Base-by-base conservation (phyloP, 1,140 invertebrate species). In the Amyelois transitella region DNA sequence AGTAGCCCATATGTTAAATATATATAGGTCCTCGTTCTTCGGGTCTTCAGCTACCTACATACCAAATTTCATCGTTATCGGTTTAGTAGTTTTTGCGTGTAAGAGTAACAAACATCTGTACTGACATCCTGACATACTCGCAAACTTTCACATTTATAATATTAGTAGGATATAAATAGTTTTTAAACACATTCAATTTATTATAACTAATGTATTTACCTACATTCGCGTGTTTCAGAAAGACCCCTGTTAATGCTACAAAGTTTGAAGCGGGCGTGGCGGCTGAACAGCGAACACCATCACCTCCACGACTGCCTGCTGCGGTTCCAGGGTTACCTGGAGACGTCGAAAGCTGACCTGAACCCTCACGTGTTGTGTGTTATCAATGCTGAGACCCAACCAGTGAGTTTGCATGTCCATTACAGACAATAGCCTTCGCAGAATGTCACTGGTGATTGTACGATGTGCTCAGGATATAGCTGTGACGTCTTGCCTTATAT, bases 161-260 rank as follows among this genome's bases (percentile, higher is more conserved):
- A n/a, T n/a, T n/a, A n/a, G n/a, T n/a, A n/a, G n/a, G n/a, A n/a
- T n/a, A n/a, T n/a, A n/a, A n/a, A n/a, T n/a, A n/a, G n/a, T n/a
- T 28, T 28, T 28, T 28, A 28, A 6, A 12, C 12, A 28, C 5
- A 6, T 6, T 28, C 5, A 12, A 6, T 6, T 28, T 28, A 5
- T 28, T 6, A n/a, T 3, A 6, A 12, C n/a, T 43, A 43, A n/a
- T 43, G 10, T 43, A 43, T 43, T 12, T 43, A 6, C 3, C n/a
- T 43, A 43, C 3, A 43, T 3, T 43, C 4, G 12, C 18, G 43
- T 18, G 10, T 90, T 90, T 4, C 83, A 94, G 93, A 92, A 71
- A 94, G 94, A 79, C 92, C 93, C 43, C 88, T 97, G 44, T 88
- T 98, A 44, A 97, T 97, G 96, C 86, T 97, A 51, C 95, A 97